Conservation (phyloP, 1,140 invertebrate genomes). For the Drosophila funebris region DNA sequence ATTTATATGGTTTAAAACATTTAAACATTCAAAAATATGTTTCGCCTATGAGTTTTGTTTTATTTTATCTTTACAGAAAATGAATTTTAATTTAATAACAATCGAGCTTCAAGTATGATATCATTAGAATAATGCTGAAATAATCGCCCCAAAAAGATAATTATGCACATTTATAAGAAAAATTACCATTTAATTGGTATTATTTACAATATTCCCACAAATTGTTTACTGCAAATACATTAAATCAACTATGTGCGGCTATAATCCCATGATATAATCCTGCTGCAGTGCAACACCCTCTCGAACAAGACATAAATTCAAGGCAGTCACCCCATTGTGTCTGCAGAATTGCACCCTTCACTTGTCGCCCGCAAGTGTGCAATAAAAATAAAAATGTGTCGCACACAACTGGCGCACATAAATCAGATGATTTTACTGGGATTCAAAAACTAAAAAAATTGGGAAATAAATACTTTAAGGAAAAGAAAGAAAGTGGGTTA, state of each 20-base stretch:
- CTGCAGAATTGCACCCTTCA: constrained; percentile 41
- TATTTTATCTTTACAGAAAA: too few species aligned
- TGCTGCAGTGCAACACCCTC: constrained; percentile 42
- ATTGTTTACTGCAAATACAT: constrained; percentile 21
- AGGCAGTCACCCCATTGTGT: constrained; percentile 60
- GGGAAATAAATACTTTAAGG: not conserved
- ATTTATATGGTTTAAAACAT: too few species aligned
- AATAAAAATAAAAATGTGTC: constrained; percentile 76
- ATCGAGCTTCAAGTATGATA: not conserved
- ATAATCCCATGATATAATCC: constrained; percentile 51
- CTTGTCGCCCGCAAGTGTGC: constrained; percentile 65
- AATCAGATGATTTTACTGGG: constrained; percentile 53
- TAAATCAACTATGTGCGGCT: constrained; percentile 21
- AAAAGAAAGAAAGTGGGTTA: constrained; percentile 23
- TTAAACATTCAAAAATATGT: too few species aligned
- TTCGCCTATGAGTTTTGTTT: too few species aligned
- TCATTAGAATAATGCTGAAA: not conserved
- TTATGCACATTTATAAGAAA: not conserved
- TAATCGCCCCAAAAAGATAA: not conserved
- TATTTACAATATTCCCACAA: constrained; percentile 10
- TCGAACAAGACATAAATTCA: constrained; percentile 55
- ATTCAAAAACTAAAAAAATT: constrained; percentile 18
- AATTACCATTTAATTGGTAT: not conserved
- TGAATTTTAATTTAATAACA: too few species aligned
- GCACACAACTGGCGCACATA: constrained; percentile 55